Conservation (phyloP, 2,888 invertebrate genomes). For the Ophioninae sp. region DNA sequence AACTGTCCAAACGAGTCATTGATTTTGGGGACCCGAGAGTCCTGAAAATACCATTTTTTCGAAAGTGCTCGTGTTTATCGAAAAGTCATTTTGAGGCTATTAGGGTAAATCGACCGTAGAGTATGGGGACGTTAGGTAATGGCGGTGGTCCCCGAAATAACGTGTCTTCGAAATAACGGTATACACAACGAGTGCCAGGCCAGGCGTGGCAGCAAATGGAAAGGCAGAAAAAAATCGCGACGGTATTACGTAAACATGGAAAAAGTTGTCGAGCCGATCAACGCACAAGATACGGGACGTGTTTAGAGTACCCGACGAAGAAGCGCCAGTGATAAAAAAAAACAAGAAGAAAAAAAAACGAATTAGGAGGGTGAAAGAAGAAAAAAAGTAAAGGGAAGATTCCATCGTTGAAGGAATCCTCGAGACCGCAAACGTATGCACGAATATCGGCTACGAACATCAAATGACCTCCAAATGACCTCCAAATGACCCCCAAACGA, state of each 20-base stretch:
- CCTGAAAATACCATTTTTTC: too few species aligned
- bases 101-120: too few species aligned
- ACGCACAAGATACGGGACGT: conserved; percentile 57
- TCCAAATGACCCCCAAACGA: too few species aligned
- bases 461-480: too few species aligned
- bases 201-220: conserved; percentile 15
- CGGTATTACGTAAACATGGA: conserved; percentile 69
- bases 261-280: conserved; percentile 67
- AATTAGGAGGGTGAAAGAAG: conserved; percentile 14
- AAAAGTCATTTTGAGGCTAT: too few species aligned
- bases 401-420: not conserved
- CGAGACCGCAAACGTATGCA: too few species aligned
- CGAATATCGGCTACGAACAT: too few species aligned
- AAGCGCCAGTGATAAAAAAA: conserved; percentile 23
- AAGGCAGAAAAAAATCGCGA: conserved; percentile 46
- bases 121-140: too few species aligned
- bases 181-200: conserved; percentile 12
- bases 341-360: conserved; percentile 12
- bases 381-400: conserved; percentile 11
- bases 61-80: too few species aligned
- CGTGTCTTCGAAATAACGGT: not conserved
- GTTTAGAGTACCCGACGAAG: conserved; percentile 53
- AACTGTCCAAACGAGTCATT: not conserved
- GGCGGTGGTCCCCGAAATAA: too few species aligned
- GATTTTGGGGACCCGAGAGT: too few species aligned